These are phyloP conservation scores for Ganaspis sp. DNA, from an alignment of 1,140 invertebrate species.

Conservation along the genomic window DNA sequence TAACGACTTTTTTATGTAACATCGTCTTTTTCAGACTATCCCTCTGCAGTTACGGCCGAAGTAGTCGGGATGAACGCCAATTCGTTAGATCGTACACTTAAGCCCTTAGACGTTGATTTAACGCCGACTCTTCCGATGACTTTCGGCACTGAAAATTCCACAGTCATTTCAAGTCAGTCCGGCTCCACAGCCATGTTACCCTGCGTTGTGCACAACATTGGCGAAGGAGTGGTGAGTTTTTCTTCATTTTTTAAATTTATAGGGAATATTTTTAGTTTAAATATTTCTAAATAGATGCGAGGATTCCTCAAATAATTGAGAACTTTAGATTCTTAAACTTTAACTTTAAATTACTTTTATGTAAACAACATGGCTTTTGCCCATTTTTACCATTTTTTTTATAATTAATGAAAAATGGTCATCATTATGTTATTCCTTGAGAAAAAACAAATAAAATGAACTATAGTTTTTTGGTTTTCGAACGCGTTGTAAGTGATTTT, in stretches of 20 bases:
- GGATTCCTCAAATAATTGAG: too few relatives aligned
- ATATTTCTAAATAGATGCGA: too few relatives aligned
- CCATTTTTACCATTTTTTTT: too few relatives aligned
- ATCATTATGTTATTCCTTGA: too few relatives aligned
- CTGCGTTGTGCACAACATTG: conserved; percentile 88
- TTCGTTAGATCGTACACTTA: conserved; percentile 65
- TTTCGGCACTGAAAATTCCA: conserved; percentile 90
- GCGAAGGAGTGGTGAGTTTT: conserved; percentile 88
- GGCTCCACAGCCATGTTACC: conserved; percentile 88
- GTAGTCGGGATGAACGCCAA: conserved; percentile 66
- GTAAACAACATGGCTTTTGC: too few relatives aligned
- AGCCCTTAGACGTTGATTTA: conserved; percentile 68
- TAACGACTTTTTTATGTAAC: conserved; percentile 53
- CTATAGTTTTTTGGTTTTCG: too few relatives aligned
- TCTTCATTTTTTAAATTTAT: not conserved
- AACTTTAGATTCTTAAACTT: too few relatives aligned
- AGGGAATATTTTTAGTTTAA: too few relatives aligned
- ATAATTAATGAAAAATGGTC: too few relatives aligned
- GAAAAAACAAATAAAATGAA: too few relatives aligned
- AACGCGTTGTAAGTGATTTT: too few relatives aligned
- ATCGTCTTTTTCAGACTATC: conserved; percentile 53
- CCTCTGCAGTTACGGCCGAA: conserved; percentile 63
- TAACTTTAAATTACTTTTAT: too few relatives aligned
- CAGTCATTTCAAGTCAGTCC: conserved; percentile 86
- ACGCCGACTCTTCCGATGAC: conserved; percentile 77